Percentiles rank a stretch among this genome's conserved stretches.
Conservation (phyloP, 1,140 invertebrate genomes). For the Limonius californicus region DNA sequence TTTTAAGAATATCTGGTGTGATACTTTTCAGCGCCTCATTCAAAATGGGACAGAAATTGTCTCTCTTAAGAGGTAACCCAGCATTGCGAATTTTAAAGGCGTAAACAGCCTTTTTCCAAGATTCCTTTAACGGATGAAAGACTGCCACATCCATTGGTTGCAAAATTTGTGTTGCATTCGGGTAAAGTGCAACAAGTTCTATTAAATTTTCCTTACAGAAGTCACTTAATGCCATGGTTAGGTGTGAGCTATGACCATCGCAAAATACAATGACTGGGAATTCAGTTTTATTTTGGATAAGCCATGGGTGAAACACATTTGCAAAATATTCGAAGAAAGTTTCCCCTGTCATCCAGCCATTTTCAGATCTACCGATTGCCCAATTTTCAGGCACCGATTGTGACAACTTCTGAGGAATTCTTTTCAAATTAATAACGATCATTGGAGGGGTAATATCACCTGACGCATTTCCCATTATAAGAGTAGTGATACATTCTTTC, state of each 20-base stretch:
- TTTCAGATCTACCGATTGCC: constrained; percentile 41
- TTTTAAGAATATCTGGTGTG: background rate
- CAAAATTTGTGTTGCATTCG: too few relatives aligned
- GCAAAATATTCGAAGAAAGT: too few relatives aligned
- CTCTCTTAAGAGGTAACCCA: background rate
- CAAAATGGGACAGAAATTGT: background rate
- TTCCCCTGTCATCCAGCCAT: constrained; percentile 45
- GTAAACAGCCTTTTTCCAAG: background rate
- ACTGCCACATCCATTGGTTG: constrained; percentile 11
- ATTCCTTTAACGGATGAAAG: constrained; percentile 2
- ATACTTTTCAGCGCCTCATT: background rate
- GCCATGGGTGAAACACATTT: too few relatives aligned
- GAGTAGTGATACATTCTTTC: constrained; percentile 29
- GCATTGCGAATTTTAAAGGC: background rate
- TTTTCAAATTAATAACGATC: constrained; percentile 30
- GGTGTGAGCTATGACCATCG: constrained; percentile 37
- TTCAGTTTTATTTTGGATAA: constrained; percentile 34
- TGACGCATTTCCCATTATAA: constrained; percentile 25
- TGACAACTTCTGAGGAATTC: constrained; percentile 27
- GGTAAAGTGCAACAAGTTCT: constrained; percentile 39
- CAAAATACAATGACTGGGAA: constrained; percentile 42
- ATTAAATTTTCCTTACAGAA: constrained; percentile 39
- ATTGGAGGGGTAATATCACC: constrained; percentile 18
- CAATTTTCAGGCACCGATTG: constrained; percentile 24
- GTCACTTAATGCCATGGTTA: constrained; percentile 31